Conservation (phyloP, 1,140 invertebrate genomes). For the Eumaeus atala region DNA sequence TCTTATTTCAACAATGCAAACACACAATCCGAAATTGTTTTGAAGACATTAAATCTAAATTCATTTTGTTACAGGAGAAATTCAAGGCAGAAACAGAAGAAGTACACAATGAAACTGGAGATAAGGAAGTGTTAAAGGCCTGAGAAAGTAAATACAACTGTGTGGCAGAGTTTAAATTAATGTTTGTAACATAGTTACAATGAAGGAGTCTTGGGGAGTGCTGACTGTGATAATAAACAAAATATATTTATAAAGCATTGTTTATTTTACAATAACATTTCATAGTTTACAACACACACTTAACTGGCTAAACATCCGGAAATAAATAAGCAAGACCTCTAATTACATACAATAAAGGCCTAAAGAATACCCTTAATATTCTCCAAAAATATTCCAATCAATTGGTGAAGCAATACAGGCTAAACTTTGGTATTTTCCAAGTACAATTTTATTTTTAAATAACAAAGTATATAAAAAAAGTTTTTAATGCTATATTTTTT, state of each 20-base stretch:
- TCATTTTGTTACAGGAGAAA: slow-evolving; percentile 51
- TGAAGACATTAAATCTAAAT: no score
- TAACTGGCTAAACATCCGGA: background rate
- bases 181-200: background rate
- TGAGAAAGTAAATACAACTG: slow-evolving; percentile 22
- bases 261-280: slow-evolving; percentile 16
- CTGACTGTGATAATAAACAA: slow-evolving; percentile 15
- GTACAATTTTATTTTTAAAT: no score
- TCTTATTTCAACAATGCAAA: no score
- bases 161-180: background rate
- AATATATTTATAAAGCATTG: slow-evolving; percentile 13
- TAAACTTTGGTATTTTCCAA: no score
- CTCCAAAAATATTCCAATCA: background rate
- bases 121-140: slow-evolving; percentile 54
- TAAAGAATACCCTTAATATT: background rate
- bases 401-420: no score
- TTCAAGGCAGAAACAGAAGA: slow-evolving; percentile 59
- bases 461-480: no score
- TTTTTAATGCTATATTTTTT: no score
- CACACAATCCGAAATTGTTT: no score
- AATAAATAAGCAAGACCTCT: background rate
- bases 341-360: background rate
- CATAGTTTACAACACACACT: slow-evolving; percentile 14
- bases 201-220: background rate
- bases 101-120: slow-evolving; percentile 37